Conservation (phyloP, 1,140 invertebrate genomes). For the Ectropis grisescens region DNA sequence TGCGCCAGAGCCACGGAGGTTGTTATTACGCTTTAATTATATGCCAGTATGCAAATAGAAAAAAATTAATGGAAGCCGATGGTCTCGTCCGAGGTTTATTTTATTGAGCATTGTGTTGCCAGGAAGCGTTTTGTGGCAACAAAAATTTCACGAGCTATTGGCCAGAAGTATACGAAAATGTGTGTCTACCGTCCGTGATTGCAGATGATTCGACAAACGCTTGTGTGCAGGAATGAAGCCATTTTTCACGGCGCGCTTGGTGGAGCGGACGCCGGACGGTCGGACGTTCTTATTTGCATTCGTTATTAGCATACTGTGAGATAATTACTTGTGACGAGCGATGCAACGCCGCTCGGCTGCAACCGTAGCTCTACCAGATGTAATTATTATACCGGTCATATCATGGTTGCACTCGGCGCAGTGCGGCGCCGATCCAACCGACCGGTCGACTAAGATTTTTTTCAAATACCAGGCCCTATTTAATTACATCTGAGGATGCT, state of each 20-base stretch:
- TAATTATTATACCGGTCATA: conserved; percentile 29
- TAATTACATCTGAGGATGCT: conserved; percentile 1
- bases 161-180: conserved; percentile 1
- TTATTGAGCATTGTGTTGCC: conserved; percentile 29
- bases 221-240: conserved; percentile 31
- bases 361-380: conserved; percentile 20
- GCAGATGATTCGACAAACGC: conserved; percentile 2
- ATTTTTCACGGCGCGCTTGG: conserved; percentile 34
- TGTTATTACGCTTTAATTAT: conserved; percentile 66
- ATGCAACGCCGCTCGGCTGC: conserved; percentile 19
- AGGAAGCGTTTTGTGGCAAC: conserved; percentile 13
- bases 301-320: conserved; percentile 43
- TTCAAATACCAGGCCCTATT: conserved; percentile 2
- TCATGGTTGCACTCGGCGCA: conserved; percentile 9
- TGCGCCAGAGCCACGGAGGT: conserved; percentile 61
- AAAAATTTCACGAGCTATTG: conserved; percentile 17
- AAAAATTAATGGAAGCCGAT: conserved; percentile 54
- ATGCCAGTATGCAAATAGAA: conserved; percentile 62
- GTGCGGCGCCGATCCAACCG: too few species aligned
- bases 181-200: conserved; percentile 1
- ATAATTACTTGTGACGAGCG: conserved; percentile 51
- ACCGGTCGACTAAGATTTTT: conserved; percentile 4
- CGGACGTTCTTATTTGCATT: conserved; percentile 44
- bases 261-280: conserved; percentile 1
- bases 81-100: conserved; percentile 28